These are phyloP conservation scores for Tetranychus truncatus DNA, from an alignment of 2,888 invertebrate species.

Conservation along the genomic window DNA sequence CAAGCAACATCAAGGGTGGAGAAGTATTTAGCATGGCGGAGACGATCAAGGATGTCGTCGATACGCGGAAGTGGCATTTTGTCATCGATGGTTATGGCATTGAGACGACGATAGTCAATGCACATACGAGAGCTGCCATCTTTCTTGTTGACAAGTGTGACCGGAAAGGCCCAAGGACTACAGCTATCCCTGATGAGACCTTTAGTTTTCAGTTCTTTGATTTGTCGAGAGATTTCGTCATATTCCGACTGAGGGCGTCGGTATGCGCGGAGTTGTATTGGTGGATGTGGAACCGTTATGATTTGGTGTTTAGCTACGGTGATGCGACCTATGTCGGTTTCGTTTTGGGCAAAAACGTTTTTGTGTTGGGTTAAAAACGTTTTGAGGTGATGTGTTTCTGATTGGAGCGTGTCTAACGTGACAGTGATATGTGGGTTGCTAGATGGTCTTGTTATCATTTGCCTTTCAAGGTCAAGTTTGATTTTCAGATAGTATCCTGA, in stretches of 20 bases:
- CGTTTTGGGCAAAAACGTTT: neutral
- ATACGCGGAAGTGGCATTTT: neutral
- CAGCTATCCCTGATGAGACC: neutral
- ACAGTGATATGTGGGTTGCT: too few species aligned
- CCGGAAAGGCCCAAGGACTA: neutral
- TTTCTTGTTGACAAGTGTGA: neutral
- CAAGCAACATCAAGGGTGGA: neutral
- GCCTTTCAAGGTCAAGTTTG: too few species aligned
- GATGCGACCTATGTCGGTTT: neutral
- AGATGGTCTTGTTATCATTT: too few species aligned
- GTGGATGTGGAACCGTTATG: neutral
- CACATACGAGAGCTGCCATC: neutral
- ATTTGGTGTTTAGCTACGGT: neutral
- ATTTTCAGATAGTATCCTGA: too few species aligned
- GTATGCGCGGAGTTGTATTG: neutral
- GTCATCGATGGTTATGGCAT: neutral
- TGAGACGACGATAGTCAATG: neutral
- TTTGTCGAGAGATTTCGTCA: neutral
- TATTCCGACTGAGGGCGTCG: neutral
- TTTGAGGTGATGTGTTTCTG: neutral
- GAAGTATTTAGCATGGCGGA: neutral
- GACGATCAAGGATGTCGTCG: neutral
- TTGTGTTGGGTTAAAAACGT: neutral
- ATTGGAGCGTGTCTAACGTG: too few species aligned
- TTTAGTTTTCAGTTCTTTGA: neutral